Base-by-base conservation (phyloP, 2,797 vertebrate genomes). In the Corythornis leucogaster region DNA sequence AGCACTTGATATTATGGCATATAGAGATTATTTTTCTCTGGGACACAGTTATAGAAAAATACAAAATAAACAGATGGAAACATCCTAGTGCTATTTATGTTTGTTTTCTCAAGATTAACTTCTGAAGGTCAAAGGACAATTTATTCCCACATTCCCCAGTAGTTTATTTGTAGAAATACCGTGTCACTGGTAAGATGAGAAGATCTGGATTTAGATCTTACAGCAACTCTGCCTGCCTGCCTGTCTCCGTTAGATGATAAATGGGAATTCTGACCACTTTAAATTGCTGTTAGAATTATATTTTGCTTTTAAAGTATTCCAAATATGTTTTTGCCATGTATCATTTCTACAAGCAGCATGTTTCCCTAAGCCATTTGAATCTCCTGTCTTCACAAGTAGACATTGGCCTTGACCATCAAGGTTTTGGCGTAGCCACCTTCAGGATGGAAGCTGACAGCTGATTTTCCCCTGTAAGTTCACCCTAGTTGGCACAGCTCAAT, bases 351-450 rank as follows among this genome's bases (percentile, higher is more conserved):
- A 42, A 84, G 59, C 28, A 81, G 35, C 12, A n/a, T 28, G 59
- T 78, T 94, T 94, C 59, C 46, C 71, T 85, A 84, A 84, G 54
- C 42, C 43, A 59, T 74, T 82, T 89, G 89, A 85, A 95, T 90
- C 40, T 87, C n/a, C 59, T 95, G n/a, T 57, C 28, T 80, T 89
- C 62, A 93, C 67, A 80, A 26, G 87, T 3, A 51, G 50, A 58
- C 92, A 86, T 92, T 33, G 50, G 25, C 25, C 25, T 50, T 15
- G 18, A 58, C 90, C 55, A 18, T 51, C 31, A 77, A 84, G 30
- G 55, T 54, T 75, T 89, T 90, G 45, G 38, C 59, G n/a, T n/a
- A 76, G 30, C 17, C 54, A 30, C 22, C 22, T 85, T 73, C 26
- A 92, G 90, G 33, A 86, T 22, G 53, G 51, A 89, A 93, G 42